Evolutionary conservation across 2,797 vertebrate species (phyloP), one percentile per base, ranked within the genome.

Genomic region (Galago senegalensis): DNA sequence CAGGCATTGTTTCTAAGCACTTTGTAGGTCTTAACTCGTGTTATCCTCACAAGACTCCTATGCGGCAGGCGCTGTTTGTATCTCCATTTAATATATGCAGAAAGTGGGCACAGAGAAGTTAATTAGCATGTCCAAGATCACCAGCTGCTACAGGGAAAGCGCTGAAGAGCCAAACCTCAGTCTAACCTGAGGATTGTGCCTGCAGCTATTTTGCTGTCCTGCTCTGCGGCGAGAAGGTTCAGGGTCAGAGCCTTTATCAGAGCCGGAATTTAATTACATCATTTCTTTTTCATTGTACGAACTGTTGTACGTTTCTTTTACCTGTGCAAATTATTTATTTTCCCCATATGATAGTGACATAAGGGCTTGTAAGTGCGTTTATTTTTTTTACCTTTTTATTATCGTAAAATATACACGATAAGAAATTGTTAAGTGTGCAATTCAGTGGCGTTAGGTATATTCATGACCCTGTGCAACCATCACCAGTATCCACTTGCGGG

Each of bases 261-360:
- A 69, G 75, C 46, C 27, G 20, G 31, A 53, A 67, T 31, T 83
- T 63, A 85, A 34, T 80, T 69, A 31, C 9, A 4, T 31, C 53
- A 20, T 73, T 84, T 58, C n/a, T 7, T 69, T 87, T 80, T 83
- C 75, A 77, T 37, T 43, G 7, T 31, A 53, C 82, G 17, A 49
- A 34, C 63, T 49, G 25, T 85, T 85, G 7, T 89, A n/a, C 67
- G 67, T 91, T 67, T 73, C 23, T 87, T 92, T 83, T 27, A 25
- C 65, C 92, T 94, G 34, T 73, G 31, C 25, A 80, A 94, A 73
- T 43, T 58, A 49, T n/a, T 72, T 77, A 23, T 89, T 90, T 81
- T 93, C 34, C 53, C 91, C 17, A 23, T 53, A 27, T 11, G 40
- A 29, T n/a, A 56, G 11, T 70, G 8, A 60, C 34, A 40, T n/a